phyloP scores from a whole-genome alignment of 2,888 invertebrate genomes.

The Zygaena filipendulae region DNA sequence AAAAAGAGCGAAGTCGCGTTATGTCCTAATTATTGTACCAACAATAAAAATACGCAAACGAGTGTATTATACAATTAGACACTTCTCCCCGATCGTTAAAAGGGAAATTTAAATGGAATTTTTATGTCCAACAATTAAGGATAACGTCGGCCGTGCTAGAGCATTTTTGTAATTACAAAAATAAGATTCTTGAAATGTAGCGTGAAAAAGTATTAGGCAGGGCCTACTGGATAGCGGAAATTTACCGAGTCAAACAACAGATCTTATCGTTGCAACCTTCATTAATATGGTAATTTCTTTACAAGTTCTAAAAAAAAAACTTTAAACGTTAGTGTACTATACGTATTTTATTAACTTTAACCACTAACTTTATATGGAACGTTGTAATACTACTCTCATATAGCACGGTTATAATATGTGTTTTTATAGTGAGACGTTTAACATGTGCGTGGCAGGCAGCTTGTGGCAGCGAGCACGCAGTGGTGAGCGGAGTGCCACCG shows the following conservation, averaged over 20 bases:
- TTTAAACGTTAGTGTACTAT: too few relatives aligned
- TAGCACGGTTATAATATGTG: too few relatives aligned
- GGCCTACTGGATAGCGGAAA: conserved; percentile 53
- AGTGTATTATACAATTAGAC: conserved; percentile 70
- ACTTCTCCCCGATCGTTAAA: conserved; percentile 67
- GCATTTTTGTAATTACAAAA: conserved; percentile 70
- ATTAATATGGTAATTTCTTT: too few relatives aligned
- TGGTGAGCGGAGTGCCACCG: not conserved
- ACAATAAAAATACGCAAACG: conserved; percentile 70
- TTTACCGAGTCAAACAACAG: too few relatives aligned
- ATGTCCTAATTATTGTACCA: conserved; percentile 67
- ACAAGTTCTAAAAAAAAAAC: too few relatives aligned
- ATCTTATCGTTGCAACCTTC: too few relatives aligned
- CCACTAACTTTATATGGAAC: too few relatives aligned
- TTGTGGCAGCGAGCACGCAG: not conserved
- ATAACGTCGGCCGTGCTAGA: conserved; percentile 67
- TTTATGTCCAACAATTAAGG: conserved; percentile 70
- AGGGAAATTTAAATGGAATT: conserved; percentile 71
- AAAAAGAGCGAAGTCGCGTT: conserved; percentile 55
- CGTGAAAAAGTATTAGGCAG: conserved; percentile 66
- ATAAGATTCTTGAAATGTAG: conserved; percentile 69
- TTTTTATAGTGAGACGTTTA: too few relatives aligned
- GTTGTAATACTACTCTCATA: too few relatives aligned
- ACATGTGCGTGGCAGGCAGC: too few relatives aligned
- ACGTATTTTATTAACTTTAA: too few relatives aligned